phyloP scores from a whole-genome alignment of 2,888 invertebrate species.

The Meteorus colon region DNA sequence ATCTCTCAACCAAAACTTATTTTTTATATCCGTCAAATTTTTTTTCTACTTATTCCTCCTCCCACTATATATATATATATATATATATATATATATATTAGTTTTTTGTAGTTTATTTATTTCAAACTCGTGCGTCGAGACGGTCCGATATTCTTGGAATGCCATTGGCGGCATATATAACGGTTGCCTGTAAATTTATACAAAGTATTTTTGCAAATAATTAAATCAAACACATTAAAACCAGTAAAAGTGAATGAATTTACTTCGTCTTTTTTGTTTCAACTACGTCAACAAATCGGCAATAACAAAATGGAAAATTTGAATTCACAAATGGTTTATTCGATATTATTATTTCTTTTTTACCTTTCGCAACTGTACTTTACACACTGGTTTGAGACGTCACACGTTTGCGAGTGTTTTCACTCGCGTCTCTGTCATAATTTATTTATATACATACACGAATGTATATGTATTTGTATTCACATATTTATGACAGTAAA shows the following conservation, averaged over 20 bases:
- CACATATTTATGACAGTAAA: background rate
- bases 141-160: slow-evolving; percentile 9
- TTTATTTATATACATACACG: background rate
- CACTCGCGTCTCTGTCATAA: background rate
- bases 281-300: too few relatives aligned
- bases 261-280: too few relatives aligned
- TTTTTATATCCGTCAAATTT: too few relatives aligned
- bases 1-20: background rate
- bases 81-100: background rate
- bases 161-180: slow-evolving; percentile 10
- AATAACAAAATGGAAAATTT: too few relatives aligned
- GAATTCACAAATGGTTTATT: too few relatives aligned
- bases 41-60: too few relatives aligned
- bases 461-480: background rate
- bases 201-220: background rate
- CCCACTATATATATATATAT: background rate
- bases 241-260: too few relatives aligned
- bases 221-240: background rate
- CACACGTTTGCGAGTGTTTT: background rate
- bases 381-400: background rate
- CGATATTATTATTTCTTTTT: too few relatives aligned
- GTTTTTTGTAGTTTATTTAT: background rate
- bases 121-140: background rate
- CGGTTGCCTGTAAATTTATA: background rate
- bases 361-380: too few relatives aligned